Conservation (phyloP, 2,113 vertebrate genomes). For the Orcinus orca region DNA sequence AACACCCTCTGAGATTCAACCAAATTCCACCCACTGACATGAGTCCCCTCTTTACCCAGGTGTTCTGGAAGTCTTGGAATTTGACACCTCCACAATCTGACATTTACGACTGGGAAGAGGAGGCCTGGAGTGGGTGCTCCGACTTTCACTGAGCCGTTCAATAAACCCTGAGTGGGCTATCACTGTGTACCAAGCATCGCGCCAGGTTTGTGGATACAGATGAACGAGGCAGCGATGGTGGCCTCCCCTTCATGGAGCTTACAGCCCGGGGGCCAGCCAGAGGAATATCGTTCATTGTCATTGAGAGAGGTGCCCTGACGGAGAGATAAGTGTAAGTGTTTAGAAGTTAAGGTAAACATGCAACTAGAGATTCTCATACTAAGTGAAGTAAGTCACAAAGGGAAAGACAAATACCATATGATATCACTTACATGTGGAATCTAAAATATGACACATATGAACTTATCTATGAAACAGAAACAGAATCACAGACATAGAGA, state of each 20-base stretch:
- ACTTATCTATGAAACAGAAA: background rate
- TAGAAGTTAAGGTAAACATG: background rate
- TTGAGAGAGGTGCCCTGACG: background rate
- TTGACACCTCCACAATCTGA: background rate
- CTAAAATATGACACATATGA: background rate
- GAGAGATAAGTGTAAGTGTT: background rate
- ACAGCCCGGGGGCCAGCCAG: background rate
- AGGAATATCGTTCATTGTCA: background rate
- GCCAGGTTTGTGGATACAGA: background rate
- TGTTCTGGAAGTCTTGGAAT: background rate
- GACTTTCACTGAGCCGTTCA: background rate
- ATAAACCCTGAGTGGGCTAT: background rate
- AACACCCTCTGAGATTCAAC: background rate
- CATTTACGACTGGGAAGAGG: background rate
- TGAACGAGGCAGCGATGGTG: background rate
- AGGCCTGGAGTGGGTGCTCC: background rate
- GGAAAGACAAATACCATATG: background rate
- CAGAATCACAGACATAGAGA: background rate
- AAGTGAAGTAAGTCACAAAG: background rate
- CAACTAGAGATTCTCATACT: background rate
- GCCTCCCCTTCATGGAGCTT: background rate
- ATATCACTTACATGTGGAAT: background rate
- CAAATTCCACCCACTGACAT: constrained; percentile 9
- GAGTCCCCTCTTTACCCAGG: background rate
- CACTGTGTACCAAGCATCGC: background rate